phyloP scores from a whole-genome alignment of 2,797 vertebrate species.

The Cyclopterus lumpus region DNA sequence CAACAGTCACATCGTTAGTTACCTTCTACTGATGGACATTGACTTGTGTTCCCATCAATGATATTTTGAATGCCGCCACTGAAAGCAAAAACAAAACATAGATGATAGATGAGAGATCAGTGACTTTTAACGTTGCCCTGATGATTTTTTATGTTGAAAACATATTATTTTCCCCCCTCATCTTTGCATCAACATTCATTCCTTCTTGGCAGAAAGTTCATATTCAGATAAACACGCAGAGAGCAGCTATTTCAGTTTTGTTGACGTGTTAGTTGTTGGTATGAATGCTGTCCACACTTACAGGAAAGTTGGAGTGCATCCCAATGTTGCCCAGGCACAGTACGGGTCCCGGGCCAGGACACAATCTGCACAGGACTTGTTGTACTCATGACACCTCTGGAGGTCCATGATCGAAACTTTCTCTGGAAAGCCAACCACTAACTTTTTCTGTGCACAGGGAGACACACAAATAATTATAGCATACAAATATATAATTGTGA shows the following conservation, averaged over 20 bases:
- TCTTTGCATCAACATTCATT: not conserved
- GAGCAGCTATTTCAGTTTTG: not conserved
- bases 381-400: constrained; percentile 78
- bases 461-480: not conserved
- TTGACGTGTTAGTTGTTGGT: not conserved
- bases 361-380: constrained; percentile 78
- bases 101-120: no score
- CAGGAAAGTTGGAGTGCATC: constrained; percentile 71
- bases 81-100: constrained; percentile 43
- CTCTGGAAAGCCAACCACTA: constrained; percentile 80
- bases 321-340: constrained; percentile 80
- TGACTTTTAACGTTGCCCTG: not conserved
- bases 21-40: constrained; percentile 73
- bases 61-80: constrained; percentile 83
- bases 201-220: not conserved
- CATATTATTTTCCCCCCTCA: not conserved
- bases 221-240: not conserved
- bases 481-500: not conserved
- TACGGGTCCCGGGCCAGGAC: constrained; percentile 85
- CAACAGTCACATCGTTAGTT: constrained; percentile 10
- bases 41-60: constrained; percentile 55
- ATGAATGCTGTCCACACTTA: constrained; percentile 49
- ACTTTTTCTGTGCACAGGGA: constrained; percentile 73
- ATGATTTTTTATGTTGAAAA: not conserved
- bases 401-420: constrained; percentile 77